Conservation (phyloP, 2,113 vertebrate species). For the Cyprinus carpio region DNA sequence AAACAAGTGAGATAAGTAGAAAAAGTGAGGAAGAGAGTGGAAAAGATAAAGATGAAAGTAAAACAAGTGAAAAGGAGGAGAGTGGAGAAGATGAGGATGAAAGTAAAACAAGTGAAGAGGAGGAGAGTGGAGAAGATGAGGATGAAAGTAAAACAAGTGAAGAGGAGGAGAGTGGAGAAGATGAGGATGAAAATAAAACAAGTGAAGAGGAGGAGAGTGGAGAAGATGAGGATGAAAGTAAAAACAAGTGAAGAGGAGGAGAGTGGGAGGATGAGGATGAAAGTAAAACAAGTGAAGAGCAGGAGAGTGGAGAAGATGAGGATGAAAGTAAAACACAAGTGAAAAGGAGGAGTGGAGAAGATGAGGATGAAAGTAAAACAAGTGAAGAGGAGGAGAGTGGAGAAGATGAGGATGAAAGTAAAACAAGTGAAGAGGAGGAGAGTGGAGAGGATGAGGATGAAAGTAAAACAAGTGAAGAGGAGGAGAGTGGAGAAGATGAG, state of each 20-base stretch:
- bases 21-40: not conserved
- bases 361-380: not conserved
- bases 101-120: no score
- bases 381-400: no score
- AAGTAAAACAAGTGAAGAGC: no score
- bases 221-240: no score
- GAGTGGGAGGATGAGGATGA: no score
- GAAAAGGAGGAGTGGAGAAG: not conserved
- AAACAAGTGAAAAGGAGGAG: not conserved
- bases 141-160: no score
- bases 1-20: conserved; percentile 6
- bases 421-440: conserved; percentile 24
- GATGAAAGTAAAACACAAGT: not conserved
- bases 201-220: no score
- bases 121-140: no score
- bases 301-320: not conserved
- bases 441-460: not conserved
- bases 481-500: not conserved
- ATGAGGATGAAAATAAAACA: no score
- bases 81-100: not conserved
- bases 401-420: no score
- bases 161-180: no score
- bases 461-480: not conserved
- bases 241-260: no score
- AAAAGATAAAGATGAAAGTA: conserved; percentile 5